A percentile compares a stretch with the other conserved stretches of the same genome.
Conservation (phyloP, 2,888 invertebrate species). For the Argyresthia albistria region DNA sequence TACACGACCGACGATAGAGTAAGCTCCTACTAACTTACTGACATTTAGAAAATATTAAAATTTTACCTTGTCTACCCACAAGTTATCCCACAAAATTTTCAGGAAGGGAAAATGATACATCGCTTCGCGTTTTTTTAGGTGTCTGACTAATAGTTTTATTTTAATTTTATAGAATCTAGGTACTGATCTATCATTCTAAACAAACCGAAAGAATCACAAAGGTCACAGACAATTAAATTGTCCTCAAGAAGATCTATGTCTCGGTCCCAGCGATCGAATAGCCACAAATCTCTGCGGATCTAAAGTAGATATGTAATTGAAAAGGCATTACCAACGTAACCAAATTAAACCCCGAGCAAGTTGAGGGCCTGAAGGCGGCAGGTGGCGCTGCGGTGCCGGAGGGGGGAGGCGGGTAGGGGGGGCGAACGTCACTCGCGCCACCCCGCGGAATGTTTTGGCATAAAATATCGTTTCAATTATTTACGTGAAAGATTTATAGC, state of each 20-base stretch:
- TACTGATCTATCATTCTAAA: background rate
- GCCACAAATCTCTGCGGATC: too few species aligned
- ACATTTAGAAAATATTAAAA: background rate
- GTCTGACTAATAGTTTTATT: too few species aligned
- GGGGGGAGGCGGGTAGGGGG: background rate
- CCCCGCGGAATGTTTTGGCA: constrained; percentile 69
- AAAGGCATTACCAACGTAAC: constrained; percentile 67
- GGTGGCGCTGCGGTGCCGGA: constrained; percentile 29
- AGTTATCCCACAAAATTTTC: too few species aligned
- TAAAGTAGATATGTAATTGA: constrained; percentile 45
- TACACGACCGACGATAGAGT: background rate
- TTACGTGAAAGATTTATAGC: constrained; percentile 71
- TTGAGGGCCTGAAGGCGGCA: constrained; percentile 54
- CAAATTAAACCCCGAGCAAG: constrained; percentile 72
- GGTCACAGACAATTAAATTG: too few species aligned
- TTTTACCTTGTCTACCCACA: background rate
- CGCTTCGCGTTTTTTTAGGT: too few species aligned
- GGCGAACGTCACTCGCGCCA: constrained; percentile 48
- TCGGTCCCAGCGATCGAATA: too few species aligned
- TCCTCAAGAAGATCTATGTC: too few species aligned
- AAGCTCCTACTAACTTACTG: too few species aligned
- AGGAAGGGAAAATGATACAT: background rate
- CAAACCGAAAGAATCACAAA: background rate
- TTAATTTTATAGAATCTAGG: background rate
- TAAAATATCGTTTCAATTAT: constrained; percentile 75